Base-by-base conservation (phyloP, 2,888 invertebrate species). In the Mythimna impura region DNA sequence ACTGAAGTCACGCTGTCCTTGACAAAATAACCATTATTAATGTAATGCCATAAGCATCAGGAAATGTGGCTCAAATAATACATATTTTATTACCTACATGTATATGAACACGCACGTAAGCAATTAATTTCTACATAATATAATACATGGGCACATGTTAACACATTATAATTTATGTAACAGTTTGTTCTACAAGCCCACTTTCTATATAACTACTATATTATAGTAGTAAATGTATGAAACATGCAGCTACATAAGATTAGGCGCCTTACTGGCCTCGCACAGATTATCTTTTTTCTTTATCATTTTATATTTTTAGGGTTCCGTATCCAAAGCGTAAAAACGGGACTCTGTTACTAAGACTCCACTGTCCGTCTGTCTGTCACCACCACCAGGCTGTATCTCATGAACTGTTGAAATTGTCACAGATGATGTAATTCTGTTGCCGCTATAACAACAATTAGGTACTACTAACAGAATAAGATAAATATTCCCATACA, bases 91-190 rank as follows among this genome's bases (percentile, higher is more conserved):
- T 40, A 40, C 30, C n/a, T 2, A 55, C 17, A 7, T 3, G 20
- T 50, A 40, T 12, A 30, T n/a, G 54, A 9, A 74, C 74, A 61
- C 68, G 60, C 74, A 73, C 58, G 34, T 36, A 20, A 74, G 74
- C 74, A 68, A 68, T 74, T 74, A 73, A 22, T 50, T n/a, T 52
- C 50, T 54, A 74, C n/a, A 36, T 47, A 61, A 12, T 6, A 20
- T 47, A 47, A 47, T 47, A 47, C 43, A 47, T 47, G 5, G 17
- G 47, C 0, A 57, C 47, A 55, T 40, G 40, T 61, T 40, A 61
- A 36, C 20, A 47, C 40, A 58, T 58, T 17, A 25, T 54, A 36
- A 60, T 47, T 47, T 73, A 67, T 47, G 67, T 73, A 58, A 73
- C 25, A 30, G 9, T 60, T 47, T 61, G 67, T 61, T 61, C 25